Conservation (phyloP, 2,113 vertebrate genomes). For the Eurystomus gularis region DNA sequence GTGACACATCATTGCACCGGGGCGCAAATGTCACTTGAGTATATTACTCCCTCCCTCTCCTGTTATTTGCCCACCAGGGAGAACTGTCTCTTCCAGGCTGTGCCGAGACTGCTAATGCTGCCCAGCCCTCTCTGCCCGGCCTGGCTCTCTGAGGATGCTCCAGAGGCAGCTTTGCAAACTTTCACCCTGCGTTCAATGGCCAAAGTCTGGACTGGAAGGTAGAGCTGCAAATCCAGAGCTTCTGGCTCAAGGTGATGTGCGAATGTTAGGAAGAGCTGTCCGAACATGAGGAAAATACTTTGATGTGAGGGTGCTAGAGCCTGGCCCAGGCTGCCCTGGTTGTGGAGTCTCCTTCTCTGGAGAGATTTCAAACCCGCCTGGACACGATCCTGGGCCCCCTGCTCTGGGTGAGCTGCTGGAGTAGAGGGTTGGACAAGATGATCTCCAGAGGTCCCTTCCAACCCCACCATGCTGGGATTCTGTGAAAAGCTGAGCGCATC, state of each 20-base stretch:
- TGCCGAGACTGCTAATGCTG: background rate
- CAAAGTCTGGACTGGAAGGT: background rate
- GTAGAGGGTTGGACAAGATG: background rate
- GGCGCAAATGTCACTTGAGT: constrained; percentile 33
- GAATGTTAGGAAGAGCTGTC: background rate
- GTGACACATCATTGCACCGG: background rate
- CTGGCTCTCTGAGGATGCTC: background rate
- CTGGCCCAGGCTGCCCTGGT: background rate
- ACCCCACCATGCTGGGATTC: background rate
- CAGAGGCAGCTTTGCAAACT: background rate
- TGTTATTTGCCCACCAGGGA: constrained; percentile 10
- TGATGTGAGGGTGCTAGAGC: background rate
- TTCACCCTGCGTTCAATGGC: background rate
- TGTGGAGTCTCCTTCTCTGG: background rate
- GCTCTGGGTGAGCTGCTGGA: background rate
- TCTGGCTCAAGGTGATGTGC: background rate
- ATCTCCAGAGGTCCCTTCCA: background rate
- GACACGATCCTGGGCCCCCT: background rate
- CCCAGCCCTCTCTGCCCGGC: fast-evolving
- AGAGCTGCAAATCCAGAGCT: background rate
- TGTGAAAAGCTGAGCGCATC: background rate
- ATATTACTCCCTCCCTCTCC: background rate
- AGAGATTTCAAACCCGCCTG: background rate
- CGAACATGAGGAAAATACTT: background rate
- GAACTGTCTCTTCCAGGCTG: background rate